These are phyloP conservation scores for Acleris emargana DNA, from an alignment of 2,888 invertebrate species.

Conservation along the genomic window DNA sequence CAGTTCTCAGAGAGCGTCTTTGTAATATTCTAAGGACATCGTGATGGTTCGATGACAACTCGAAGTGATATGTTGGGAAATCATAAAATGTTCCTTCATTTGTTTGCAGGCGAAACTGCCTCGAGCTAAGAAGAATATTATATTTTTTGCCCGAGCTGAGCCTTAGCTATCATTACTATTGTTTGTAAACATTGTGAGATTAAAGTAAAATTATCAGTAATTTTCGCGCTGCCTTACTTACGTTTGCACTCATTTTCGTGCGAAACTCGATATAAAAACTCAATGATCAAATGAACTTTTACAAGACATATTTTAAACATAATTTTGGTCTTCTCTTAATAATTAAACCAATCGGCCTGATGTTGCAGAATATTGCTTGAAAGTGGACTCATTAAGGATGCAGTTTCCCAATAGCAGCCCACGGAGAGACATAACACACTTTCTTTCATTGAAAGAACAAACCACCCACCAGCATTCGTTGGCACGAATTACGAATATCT, in stretches of 20 bases:
- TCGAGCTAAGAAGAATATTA: no score
- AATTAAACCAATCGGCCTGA: slow-evolving; percentile 27
- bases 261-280: no score
- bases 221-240: no score
- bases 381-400: slow-evolving; percentile 47
- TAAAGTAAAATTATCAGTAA: no score
- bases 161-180: no score
- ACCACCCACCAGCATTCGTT: slow-evolving; percentile 68
- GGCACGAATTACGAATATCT: slow-evolving; percentile 55
- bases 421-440: slow-evolving; percentile 54
- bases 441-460: slow-evolving; percentile 76
- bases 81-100: background rate
- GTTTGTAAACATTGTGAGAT: no score
- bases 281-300: no score
- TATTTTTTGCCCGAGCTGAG: no score
- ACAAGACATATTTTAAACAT: no score
- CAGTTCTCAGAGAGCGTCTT: slow-evolving; percentile 71
- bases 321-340: slow-evolving; percentile 8
- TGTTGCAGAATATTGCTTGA: slow-evolving; percentile 34
- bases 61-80: slow-evolving; percentile 1
- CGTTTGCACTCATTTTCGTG: no score
- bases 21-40: slow-evolving; percentile 46
- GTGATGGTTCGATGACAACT: slow-evolving; percentile 27
- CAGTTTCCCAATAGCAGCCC: slow-evolving; percentile 55
- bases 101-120: no score